A percentile compares a stretch with the other conserved stretches of the same genome.
Evolutionary conservation across 2,113 vertebrate genomes (phyloP).

Genomic region (Atrichornis clamosus): DNA sequence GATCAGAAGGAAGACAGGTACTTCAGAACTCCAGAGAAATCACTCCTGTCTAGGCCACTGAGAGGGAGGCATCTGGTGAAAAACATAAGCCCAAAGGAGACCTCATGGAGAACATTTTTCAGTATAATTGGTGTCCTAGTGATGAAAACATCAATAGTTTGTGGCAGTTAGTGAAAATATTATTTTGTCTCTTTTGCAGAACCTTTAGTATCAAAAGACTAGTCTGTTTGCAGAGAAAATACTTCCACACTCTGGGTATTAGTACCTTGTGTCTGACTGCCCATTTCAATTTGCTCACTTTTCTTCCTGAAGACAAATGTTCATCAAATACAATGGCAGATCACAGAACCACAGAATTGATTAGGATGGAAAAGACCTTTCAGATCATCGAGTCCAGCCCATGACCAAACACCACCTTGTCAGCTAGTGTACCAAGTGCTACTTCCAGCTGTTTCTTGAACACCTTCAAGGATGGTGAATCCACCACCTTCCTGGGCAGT

Average conservation of each 20-base stretch:
- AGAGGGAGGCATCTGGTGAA: neutral
- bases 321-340: neutral
- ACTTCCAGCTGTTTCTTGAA: neutral
- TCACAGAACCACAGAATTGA: neutral
- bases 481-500: neutral
- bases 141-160: neutral
- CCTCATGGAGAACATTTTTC: neutral
- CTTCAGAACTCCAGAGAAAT: neutral
- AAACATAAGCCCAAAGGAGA: neutral
- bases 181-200: neutral
- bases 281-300: neutral
- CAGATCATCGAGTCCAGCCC: neutral
- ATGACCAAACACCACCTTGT: fast-evolving
- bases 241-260: neutral
- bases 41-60: neutral
- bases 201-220: neutral
- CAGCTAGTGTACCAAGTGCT: no score
- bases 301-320: neutral
- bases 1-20: neutral
- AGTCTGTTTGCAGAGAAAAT: neutral
- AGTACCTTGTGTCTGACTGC: fast-evolving
- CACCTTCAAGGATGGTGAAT: neutral
- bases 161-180: neutral
- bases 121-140: neutral
- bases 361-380: neutral